A percentile compares a stretch with the other conserved stretches of the same genome.
Conservation (phyloP, 2,888 invertebrate genomes). For the Heliconius cydno region DNA sequence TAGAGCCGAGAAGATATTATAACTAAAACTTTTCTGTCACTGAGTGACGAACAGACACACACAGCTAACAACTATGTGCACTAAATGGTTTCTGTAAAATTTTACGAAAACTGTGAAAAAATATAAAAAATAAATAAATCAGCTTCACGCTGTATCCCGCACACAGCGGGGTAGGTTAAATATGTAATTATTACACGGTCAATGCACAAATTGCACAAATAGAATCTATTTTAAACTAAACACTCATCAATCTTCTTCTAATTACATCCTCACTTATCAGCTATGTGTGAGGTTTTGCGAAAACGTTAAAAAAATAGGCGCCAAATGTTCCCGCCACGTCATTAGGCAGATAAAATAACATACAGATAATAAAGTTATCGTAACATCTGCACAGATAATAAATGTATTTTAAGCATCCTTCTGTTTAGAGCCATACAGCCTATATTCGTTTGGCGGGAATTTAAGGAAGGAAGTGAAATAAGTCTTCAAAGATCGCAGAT, state of each 20-base stretch:
- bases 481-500: conserved; percentile 48
- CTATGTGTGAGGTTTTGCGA: conserved; percentile 67
- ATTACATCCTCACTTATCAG: conserved; percentile 60
- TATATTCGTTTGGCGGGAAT: conserved; percentile 26
- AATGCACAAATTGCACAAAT: neutral
- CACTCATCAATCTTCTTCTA: conserved; percentile 52
- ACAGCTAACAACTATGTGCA: too few relatives aligned
- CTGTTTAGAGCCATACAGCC: conserved; percentile 24
- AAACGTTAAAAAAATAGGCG: conserved; percentile 61
- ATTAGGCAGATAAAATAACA: conserved; percentile 65
- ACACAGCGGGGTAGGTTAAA: neutral
- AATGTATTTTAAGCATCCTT: conserved; percentile 32
- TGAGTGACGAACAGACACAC: too few relatives aligned
- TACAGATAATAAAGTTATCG: conserved; percentile 60
- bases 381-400: conserved; percentile 59
- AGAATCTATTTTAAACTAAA: conserved; percentile 20
- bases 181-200: neutral
- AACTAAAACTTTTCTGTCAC: too few relatives aligned
- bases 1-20: too few relatives aligned
- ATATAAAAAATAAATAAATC: too few relatives aligned
- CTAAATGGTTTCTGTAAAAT: too few relatives aligned
- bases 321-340: conserved; percentile 69
- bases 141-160: too few relatives aligned
- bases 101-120: too few relatives aligned
- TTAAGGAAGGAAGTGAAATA: conserved; percentile 54